A percentile compares a stretch with the other conserved stretches of the same genome.
Conservation (phyloP, 1,140 invertebrate species). For the Aphelenchoides besseyi region DNA sequence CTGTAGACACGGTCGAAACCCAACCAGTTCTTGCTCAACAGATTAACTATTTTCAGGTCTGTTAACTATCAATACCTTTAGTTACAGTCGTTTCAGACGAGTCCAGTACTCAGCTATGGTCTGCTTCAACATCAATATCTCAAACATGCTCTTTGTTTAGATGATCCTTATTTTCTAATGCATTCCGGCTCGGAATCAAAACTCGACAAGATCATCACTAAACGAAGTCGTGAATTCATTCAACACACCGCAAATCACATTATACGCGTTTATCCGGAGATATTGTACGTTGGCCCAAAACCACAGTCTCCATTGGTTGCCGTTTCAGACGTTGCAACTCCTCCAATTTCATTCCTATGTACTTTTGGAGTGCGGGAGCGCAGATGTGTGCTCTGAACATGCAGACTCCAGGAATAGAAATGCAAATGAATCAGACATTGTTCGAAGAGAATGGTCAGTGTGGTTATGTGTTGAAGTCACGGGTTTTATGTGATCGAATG, state of each 20-base stretch:
- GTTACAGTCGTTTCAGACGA: constrained; percentile 3
- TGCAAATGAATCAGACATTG: constrained; percentile 48
- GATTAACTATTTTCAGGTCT: constrained; percentile 42
- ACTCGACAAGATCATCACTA: constrained; percentile 37
- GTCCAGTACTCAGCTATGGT: too few relatives aligned
- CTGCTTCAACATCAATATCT: too few relatives aligned
- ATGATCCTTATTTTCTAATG: constrained; percentile 37
- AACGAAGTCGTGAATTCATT: constrained; percentile 31
- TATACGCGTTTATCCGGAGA: constrained; percentile 33
- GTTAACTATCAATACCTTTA: constrained; percentile 31
- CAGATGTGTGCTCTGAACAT: constrained; percentile 99
- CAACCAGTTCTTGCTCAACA: constrained; percentile 18
- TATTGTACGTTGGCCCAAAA: too few relatives aligned
- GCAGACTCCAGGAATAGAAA: constrained; percentile 71
- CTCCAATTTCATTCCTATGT: constrained; percentile 42
- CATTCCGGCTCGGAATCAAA: constrained; percentile 37
- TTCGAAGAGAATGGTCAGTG: constrained; percentile 43
- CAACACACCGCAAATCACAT: constrained; percentile 35
- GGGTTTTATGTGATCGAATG: constrained; percentile 18
- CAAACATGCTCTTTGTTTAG: constrained; percentile 25
- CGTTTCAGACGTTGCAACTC: constrained; percentile 23
- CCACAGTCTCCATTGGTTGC: too few relatives aligned
- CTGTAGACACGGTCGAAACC: constrained; percentile 16
- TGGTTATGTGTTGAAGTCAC: constrained; percentile 42
- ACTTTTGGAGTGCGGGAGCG: constrained; percentile 89